Evolutionary conservation across 2,888 invertebrate genomes (phyloP).

Genomic region (Cerastis rubricosa): DNA sequence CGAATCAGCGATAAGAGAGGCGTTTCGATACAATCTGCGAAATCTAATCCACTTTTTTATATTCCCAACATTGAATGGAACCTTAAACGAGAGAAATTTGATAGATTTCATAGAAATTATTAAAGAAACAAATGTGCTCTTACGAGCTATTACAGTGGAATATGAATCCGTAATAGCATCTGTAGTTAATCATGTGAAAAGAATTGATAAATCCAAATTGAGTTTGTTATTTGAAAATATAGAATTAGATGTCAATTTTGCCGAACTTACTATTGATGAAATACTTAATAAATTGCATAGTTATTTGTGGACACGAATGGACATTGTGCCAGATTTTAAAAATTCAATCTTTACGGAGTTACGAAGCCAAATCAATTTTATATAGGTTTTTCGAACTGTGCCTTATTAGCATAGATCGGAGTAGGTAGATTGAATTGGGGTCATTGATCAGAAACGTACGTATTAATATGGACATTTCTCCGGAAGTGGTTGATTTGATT

Average conservation of each 20-base stretch:
- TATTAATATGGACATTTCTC: no score
- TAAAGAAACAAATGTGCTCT: background rate
- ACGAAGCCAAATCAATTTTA: constrained; percentile 9
- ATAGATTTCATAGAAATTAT: constrained; percentile 10
- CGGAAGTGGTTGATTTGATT: no score
- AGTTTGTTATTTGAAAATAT: background rate
- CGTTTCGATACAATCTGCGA: background rate
- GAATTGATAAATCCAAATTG: background rate
- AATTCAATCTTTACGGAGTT: background rate
- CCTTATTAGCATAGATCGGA: no score
- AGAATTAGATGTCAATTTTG: background rate
- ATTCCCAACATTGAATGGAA: no score
- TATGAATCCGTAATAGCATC: background rate
- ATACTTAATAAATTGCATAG: background rate
- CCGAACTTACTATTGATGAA: background rate
- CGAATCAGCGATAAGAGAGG: constrained; percentile 1
- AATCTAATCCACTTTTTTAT: background rate
- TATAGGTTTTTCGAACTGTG: no score
- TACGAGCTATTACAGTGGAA: constrained; percentile 5
- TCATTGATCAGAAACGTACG: no score
- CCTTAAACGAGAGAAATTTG: constrained; percentile 1
- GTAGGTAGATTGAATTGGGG: no score
- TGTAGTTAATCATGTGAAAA: background rate
- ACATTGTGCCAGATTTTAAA: background rate
- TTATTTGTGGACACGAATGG: background rate